Conservation (phyloP, 2,797 vertebrate genomes). For the Malurus splendens region DNA sequence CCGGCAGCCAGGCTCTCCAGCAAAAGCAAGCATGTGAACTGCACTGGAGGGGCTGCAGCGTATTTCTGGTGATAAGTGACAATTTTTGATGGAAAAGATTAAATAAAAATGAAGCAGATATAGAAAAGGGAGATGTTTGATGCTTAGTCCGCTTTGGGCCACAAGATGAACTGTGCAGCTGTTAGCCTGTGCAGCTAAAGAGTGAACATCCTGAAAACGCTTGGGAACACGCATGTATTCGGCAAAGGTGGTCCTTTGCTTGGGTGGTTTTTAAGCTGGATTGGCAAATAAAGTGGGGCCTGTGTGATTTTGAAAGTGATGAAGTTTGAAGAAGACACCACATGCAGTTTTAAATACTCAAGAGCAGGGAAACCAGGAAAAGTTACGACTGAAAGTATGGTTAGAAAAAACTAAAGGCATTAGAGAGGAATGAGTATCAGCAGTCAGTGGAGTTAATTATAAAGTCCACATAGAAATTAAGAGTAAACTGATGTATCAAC, state of each 20-base stretch:
- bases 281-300: too few relatives aligned
- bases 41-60: too few relatives aligned
- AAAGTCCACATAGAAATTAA: not conserved
- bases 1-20: too few relatives aligned
- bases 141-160: not conserved
- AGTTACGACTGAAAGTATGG: not conserved
- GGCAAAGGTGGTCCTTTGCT: fast-evolving
- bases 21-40: too few relatives aligned
- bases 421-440: not conserved
- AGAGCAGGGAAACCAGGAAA: not conserved
- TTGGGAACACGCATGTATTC: fast-evolving
- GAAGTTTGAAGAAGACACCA: not conserved
- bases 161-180: not conserved
- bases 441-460: not conserved
- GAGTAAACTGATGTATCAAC: fast-evolving
- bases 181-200: not conserved
- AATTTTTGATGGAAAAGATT: not conserved
- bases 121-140: not conserved
- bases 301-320: not conserved
- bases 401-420: not conserved
- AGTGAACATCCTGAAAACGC: not conserved
- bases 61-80: too few relatives aligned
- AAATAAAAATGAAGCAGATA: not conserved
- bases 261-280: not conserved
- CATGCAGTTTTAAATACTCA: not conserved